Conservation (phyloP, 92 coral and sea anemone genomes). For the Actinostola sp. region DNA sequence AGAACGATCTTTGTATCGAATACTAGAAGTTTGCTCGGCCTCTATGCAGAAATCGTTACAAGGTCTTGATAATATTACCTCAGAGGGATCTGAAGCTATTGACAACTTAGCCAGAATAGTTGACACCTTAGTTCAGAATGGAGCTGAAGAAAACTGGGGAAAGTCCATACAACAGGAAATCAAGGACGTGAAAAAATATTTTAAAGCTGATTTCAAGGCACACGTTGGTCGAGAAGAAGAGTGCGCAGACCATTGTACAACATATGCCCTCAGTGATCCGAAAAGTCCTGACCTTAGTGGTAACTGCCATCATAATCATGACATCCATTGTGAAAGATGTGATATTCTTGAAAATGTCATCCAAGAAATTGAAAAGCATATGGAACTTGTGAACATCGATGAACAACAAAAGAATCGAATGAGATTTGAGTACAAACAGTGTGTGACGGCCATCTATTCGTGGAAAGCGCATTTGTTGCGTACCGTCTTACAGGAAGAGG, state of each 20-base stretch:
- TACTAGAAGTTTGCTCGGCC: slow-evolving; percentile 51
- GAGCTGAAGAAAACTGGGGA: background rate
- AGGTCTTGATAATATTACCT: slow-evolving; percentile 16
- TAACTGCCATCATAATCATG: no score
- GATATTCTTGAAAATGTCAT: background rate
- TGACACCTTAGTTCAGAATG: background rate
- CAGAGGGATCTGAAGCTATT: slow-evolving; percentile 42
- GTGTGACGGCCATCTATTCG: slow-evolving; percentile 18
- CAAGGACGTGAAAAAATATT: slow-evolving; percentile 1
- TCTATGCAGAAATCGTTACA: slow-evolving; percentile 37
- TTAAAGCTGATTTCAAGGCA: background rate
- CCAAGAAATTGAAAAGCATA: background rate
- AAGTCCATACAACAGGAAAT: background rate
- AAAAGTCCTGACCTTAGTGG: no score
- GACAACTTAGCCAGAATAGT: slow-evolving; percentile 2
- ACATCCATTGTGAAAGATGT: no score
- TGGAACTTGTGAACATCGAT: background rate
- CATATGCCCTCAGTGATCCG: no score
- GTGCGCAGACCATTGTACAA: no score
- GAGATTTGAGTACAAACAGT: slow-evolving; percentile 20
- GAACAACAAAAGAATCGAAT: slow-evolving; percentile 4
- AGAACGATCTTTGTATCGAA: slow-evolving; percentile 36
- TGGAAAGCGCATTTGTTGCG: slow-evolving; percentile 46
- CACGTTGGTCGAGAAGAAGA: no score
- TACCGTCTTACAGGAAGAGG: slow-evolving; percentile 40